Conservation (phyloP, 2,113 vertebrate genomes). For the Epinephelus fuscoguttatus region DNA sequence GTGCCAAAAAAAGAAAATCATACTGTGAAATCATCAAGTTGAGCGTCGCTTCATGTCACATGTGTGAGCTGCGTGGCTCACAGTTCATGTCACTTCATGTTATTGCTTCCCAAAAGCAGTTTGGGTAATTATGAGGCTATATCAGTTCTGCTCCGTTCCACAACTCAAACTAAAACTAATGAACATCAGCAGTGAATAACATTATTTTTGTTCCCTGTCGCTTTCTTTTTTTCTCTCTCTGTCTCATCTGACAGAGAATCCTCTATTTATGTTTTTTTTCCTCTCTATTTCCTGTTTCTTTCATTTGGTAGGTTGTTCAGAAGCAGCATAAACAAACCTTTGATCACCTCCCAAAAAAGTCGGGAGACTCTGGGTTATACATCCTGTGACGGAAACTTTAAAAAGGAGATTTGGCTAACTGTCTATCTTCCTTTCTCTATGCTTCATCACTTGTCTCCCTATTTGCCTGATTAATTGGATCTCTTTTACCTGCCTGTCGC, state of each 20-base stretch:
- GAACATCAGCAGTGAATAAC: slow-evolving; percentile 45
- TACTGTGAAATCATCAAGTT: slow-evolving; percentile 38
- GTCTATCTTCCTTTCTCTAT: slow-evolving; percentile 5
- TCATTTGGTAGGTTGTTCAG: slow-evolving; percentile 28
- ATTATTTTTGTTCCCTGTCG: slow-evolving; percentile 10
- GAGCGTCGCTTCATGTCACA: slow-evolving; percentile 6
- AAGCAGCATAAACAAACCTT: slow-evolving; percentile 32
- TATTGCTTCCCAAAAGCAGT: slow-evolving; percentile 44
- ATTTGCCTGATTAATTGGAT: slow-evolving; percentile 21
- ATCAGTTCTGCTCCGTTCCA: slow-evolving; percentile 36
- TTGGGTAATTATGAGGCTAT: slow-evolving; percentile 49
- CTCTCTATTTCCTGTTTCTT: slow-evolving; percentile 21
- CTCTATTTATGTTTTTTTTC: background rate
- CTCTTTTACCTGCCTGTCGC: slow-evolving; percentile 15
- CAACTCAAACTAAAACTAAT: slow-evolving; percentile 44
- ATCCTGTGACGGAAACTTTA: background rate
- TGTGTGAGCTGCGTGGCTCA: slow-evolving; percentile 39
- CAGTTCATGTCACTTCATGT: slow-evolving; percentile 43
- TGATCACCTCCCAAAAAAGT: slow-evolving; percentile 39
- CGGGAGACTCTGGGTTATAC: background rate
- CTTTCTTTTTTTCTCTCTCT: slow-evolving; percentile 1
- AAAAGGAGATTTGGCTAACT: slow-evolving; percentile 5
- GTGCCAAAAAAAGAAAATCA: background rate
- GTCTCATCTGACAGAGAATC: slow-evolving; percentile 6
- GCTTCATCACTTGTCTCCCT: slow-evolving; percentile 4